phyloP scores from a whole-genome alignment of 2,888 invertebrate genomes.

The Drosophila kanekoi region DNA sequence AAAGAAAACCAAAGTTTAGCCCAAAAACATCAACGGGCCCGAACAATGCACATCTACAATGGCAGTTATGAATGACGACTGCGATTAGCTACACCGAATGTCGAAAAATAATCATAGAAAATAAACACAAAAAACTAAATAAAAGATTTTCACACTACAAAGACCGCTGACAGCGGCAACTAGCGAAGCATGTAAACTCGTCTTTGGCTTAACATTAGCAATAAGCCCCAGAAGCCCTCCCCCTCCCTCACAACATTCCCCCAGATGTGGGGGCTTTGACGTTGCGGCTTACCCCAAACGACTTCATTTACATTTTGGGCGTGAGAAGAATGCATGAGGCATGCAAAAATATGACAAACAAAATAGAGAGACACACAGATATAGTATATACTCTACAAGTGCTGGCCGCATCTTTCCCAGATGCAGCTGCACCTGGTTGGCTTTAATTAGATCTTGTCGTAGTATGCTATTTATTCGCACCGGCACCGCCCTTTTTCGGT shows the following conservation, averaged over 20 bases:
- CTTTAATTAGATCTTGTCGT: slow-evolving; percentile 54
- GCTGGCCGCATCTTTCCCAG: slow-evolving; percentile 53
- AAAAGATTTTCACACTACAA: slow-evolving; percentile 68
- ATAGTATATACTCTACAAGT: slow-evolving; percentile 2
- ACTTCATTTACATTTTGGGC: slow-evolving; percentile 78
- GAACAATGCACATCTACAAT: slow-evolving; percentile 58
- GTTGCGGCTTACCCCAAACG: slow-evolving; percentile 34
- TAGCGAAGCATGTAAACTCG: slow-evolving; percentile 67
- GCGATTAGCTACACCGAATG: slow-evolving; percentile 24
- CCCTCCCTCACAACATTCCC: neutral
- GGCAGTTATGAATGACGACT: slow-evolving; percentile 62
- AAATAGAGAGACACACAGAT: slow-evolving; percentile 31
- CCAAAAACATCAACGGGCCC: slow-evolving; percentile 42
- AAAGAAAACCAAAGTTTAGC: slow-evolving; percentile 16
- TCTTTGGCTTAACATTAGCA: slow-evolving; percentile 58
- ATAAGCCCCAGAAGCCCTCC: slow-evolving; percentile 17
- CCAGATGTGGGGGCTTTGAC: slow-evolving; percentile 3
- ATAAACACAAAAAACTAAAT: slow-evolving; percentile 25
- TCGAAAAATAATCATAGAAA: slow-evolving; percentile 56
- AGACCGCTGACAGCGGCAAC: slow-evolving; percentile 47
- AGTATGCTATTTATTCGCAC: slow-evolving; percentile 34
- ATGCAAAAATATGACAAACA: slow-evolving; percentile 55
- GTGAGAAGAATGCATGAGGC: slow-evolving; percentile 68
- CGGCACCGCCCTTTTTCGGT: slow-evolving; percentile 45
- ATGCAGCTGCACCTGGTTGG: slow-evolving; percentile 38